phyloP scores from a whole-genome alignment of 2,888 invertebrate genomes.

The Sylvicola fuscatus region DNA sequence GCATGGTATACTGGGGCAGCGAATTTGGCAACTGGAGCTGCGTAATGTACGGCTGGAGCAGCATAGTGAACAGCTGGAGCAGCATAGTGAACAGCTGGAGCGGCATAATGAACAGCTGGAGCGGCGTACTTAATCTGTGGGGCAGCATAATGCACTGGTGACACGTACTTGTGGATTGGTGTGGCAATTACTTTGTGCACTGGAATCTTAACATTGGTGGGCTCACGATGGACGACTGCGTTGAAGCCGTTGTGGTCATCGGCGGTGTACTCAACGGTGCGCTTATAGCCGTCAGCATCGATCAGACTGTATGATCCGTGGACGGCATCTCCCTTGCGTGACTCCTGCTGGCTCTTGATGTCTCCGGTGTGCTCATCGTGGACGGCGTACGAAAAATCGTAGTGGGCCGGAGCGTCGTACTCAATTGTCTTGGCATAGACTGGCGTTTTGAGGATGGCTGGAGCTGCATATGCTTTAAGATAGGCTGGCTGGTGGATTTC shows the following conservation, averaged over 20 bases:
- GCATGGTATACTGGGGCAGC: slow-evolving; percentile 9
- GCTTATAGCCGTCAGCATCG: slow-evolving; percentile 29
- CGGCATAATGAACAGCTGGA: slow-evolving; percentile 13
- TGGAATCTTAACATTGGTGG: slow-evolving; percentile 22
- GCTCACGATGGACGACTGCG: slow-evolving; percentile 29
- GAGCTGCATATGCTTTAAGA: too few species aligned
- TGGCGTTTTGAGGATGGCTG: too few species aligned
- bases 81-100: slow-evolving; percentile 10
- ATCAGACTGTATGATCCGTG: slow-evolving; percentile 29
- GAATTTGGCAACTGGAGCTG: slow-evolving; percentile 13
- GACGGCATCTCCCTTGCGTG: slow-evolving; percentile 29
- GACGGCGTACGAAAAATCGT: slow-evolving; percentile 27
- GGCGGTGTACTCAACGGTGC: slow-evolving; percentile 31
- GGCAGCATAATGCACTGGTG: slow-evolving; percentile 5
- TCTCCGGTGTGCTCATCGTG: slow-evolving; percentile 31
- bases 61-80: slow-evolving; percentile 11
- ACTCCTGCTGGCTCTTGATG: slow-evolving; percentile 29
- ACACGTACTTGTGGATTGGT: background rate
- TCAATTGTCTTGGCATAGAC: background rate
- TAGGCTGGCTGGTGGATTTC: too few species aligned
- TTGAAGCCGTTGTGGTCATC: slow-evolving; percentile 32
- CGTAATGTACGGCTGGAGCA: slow-evolving; percentile 14
- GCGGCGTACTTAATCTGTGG: slow-evolving; percentile 12
- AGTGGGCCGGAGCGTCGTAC: slow-evolving; percentile 25
- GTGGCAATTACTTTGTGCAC: slow-evolving; percentile 6